Percentiles rank a stretch among this genome's conserved stretches.
These are phyloP conservation scores for Xenops minutus DNA, from an alignment of 2,797 vertebrate species.

Conservation along the genomic window DNA sequence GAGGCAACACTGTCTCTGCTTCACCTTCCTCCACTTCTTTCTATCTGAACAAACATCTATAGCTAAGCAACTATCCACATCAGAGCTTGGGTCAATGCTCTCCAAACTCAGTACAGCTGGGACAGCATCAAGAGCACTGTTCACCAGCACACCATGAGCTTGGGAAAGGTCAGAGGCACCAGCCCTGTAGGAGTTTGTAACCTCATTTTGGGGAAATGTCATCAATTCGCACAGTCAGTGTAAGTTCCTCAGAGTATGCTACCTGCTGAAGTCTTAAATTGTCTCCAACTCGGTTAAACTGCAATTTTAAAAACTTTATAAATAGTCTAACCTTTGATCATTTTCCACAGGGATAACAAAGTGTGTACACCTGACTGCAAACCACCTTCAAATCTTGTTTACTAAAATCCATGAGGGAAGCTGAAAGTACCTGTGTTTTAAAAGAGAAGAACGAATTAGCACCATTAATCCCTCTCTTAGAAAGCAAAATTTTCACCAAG, in stretches of 20 bases:
- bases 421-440: not conserved
- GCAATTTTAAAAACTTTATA: not conserved
- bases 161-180: not conserved
- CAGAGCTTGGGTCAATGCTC: not conserved
- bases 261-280: not conserved
- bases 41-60: not conserved
- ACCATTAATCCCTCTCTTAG: not conserved
- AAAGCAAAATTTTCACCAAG: not conserved
- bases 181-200: not conserved
- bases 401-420: not conserved
- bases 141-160: accelerated
- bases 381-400: not conserved
- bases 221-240: not conserved
- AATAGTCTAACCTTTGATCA: not conserved
- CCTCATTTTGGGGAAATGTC: not conserved
- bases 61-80: not conserved
- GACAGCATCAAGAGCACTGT: not conserved
- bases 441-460: not conserved
- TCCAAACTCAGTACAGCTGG: not conserved
- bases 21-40: not conserved
- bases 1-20: not conserved
- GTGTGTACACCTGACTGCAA: not conserved
- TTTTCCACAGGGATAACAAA: not conserved
- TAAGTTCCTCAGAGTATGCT: not conserved
- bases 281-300: not conserved